phyloP scores from a whole-genome alignment of 2,888 invertebrate species.

The Polylopha cassiicola region DNA sequence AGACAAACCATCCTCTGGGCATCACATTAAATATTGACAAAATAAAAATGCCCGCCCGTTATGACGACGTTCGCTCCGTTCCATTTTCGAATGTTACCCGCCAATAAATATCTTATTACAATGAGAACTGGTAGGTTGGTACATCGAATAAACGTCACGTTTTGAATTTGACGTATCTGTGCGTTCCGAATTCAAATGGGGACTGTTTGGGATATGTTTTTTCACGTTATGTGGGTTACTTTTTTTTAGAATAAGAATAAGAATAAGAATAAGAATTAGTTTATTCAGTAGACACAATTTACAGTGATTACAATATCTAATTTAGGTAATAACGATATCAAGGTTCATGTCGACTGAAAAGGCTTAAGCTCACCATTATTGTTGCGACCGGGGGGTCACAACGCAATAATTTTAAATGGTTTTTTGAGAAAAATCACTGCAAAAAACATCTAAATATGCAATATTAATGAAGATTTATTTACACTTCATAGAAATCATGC shows the following conservation, averaged over 20 bases:
- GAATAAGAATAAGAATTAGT: no score
- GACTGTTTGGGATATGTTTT: no score
- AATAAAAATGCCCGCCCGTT: conserved; percentile 71
- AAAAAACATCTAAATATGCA: not conserved
- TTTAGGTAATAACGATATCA: no score
- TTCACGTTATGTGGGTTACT: no score
- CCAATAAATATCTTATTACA: conserved; percentile 77
- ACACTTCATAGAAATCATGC: not conserved
- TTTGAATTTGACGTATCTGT: conserved; percentile 20
- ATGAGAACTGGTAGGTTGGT: conserved; percentile 55
- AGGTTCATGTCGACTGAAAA: no score
- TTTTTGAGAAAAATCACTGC: no score
- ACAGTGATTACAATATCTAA: no score
- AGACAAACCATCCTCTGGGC: conserved; percentile 34
- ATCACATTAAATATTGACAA: conserved; percentile 75
- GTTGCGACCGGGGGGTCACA: no score
- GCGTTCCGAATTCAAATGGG: conserved; percentile 7
- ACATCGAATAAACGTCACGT: conserved; percentile 6
- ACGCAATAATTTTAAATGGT: no score
- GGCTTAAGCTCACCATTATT: no score
- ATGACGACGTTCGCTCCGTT: conserved; percentile 59
- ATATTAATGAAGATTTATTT: not conserved
- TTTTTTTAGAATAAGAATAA: no score
- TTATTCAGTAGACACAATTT: no score
- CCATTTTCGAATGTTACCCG: conserved; percentile 66